Percentiles rank a stretch among this genome's conserved stretches.
Evolutionary conservation across 2,888 invertebrate species (phyloP).

Genomic region (Schizaphis graminum): DNA sequence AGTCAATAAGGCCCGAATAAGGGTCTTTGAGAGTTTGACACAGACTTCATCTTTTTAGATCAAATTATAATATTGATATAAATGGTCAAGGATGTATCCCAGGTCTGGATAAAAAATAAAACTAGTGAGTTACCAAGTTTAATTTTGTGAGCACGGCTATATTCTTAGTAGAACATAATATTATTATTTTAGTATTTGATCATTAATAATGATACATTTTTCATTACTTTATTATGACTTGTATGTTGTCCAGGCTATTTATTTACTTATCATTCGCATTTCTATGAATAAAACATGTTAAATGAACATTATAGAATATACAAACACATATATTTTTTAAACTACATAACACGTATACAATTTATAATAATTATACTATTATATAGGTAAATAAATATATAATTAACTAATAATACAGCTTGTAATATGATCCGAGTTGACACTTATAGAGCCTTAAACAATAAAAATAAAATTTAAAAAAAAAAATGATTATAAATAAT

Average conservation of each 20-base stretch:
- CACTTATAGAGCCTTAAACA: neutral
- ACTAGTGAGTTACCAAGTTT: too few relatives aligned
- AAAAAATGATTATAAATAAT: neutral
- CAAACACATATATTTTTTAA: neutral
- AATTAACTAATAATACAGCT: neutral
- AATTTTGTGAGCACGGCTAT: too few relatives aligned
- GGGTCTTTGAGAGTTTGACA: neutral
- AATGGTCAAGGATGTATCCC: neutral
- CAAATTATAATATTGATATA: neutral
- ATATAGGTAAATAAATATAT: neutral
- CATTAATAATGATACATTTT: neutral
- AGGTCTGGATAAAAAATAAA: too few relatives aligned
- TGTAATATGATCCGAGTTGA: neutral
- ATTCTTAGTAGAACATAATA: neutral
- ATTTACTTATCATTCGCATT: neutral
- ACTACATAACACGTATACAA: slow-evolving; percentile 3
- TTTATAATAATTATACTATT: neutral
- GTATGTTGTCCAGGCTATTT: neutral
- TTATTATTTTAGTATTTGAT: neutral
- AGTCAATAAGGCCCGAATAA: too few relatives aligned
- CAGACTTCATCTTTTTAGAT: neutral
- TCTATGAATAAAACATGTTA: neutral
- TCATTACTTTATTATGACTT: neutral
- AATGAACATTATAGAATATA: neutral
- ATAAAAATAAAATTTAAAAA: neutral